Conservation (phyloP, 2,797 vertebrate species). For the Ptychadena robeensis region DNA sequence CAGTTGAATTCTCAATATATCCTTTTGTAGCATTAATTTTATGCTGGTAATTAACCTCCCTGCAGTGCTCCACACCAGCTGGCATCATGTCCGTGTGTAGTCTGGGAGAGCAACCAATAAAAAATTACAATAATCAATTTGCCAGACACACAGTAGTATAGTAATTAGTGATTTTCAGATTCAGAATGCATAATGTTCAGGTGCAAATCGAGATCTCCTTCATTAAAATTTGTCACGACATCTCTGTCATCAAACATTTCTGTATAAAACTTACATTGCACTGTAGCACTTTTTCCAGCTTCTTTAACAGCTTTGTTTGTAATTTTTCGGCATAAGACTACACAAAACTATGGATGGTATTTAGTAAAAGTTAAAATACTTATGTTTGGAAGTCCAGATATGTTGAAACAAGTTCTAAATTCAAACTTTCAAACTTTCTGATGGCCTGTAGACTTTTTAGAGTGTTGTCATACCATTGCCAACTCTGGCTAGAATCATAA, state of each 20-base stretch:
- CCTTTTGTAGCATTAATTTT: conserved; percentile 14
- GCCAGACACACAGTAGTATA: conserved; percentile 26
- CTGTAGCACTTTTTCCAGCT: not conserved
- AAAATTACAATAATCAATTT: conserved; percentile 59
- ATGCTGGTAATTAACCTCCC: conserved; percentile 32
- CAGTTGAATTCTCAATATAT: conserved; percentile 12
- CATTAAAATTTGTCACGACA: conserved; percentile 33
- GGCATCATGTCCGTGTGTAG: conserved; percentile 18
- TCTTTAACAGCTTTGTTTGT: not conserved
- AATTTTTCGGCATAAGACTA: not conserved
- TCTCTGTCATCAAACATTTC: conserved; percentile 10
- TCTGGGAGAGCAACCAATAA: conserved; percentile 49
- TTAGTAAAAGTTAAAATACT: too few species aligned
- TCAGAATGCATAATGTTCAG: conserved; percentile 51
- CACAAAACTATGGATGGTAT: too few species aligned
- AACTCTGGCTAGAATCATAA: not conserved
- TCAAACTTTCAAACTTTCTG: not conserved
- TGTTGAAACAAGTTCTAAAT: not conserved
- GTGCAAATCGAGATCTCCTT: conserved; percentile 52
- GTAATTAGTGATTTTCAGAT: conserved; percentile 51
- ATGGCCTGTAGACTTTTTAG: not conserved
- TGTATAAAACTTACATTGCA: not conserved
- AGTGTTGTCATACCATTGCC: not conserved
- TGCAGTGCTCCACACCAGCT: conserved; percentile 20
- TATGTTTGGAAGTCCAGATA: not conserved